phyloP scores from a whole-genome alignment of 1,140 invertebrate species.

The Macrostomum lignano region DNA sequence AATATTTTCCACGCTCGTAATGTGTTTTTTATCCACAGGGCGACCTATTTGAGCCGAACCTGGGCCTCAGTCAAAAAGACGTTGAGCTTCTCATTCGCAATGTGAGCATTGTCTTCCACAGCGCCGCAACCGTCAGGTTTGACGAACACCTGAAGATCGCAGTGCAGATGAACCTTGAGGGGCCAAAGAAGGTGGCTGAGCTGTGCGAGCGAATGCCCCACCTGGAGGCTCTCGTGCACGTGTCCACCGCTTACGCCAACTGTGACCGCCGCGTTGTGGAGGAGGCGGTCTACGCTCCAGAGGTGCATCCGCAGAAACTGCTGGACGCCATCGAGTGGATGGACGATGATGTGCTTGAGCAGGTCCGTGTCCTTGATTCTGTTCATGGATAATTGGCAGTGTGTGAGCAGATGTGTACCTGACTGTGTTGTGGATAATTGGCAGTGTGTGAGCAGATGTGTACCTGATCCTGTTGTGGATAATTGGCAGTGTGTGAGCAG shows the following conservation, averaged over 20 bases:
- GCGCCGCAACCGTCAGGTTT: slow-evolving; percentile 84
- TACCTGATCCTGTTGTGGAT: too few species aligned
- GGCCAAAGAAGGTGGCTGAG: slow-evolving; percentile 23
- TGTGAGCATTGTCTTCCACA: slow-evolving; percentile 78
- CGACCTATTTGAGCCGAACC: too few species aligned
- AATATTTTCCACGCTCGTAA: too few species aligned
- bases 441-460: too few species aligned
- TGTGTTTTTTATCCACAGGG: too few species aligned
- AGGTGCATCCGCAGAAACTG: slow-evolving; percentile 54
- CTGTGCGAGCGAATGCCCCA: slow-evolving; percentile 22
- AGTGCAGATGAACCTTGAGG: slow-evolving; percentile 30
- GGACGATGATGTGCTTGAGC: too few species aligned
- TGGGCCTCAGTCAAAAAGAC: too few species aligned
- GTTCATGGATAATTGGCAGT: too few species aligned
- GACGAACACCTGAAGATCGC: slow-evolving; percentile 65
- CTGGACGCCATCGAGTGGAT: slow-evolving; percentile 54
- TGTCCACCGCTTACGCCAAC: slow-evolving; percentile 32
- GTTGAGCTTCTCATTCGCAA: slow-evolving; percentile 38
- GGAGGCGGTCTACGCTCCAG: slow-evolving; percentile 48
- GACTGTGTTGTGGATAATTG: too few species aligned
- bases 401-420: too few species aligned
- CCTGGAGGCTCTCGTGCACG: slow-evolving; percentile 27
- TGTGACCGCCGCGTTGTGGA: slow-evolving; percentile 28
- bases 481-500: too few species aligned
- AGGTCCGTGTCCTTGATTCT: too few species aligned